Evolutionary conservation across 2,113 vertebrate species (phyloP).

Genomic region (Carettochelys insculpta): DNA sequence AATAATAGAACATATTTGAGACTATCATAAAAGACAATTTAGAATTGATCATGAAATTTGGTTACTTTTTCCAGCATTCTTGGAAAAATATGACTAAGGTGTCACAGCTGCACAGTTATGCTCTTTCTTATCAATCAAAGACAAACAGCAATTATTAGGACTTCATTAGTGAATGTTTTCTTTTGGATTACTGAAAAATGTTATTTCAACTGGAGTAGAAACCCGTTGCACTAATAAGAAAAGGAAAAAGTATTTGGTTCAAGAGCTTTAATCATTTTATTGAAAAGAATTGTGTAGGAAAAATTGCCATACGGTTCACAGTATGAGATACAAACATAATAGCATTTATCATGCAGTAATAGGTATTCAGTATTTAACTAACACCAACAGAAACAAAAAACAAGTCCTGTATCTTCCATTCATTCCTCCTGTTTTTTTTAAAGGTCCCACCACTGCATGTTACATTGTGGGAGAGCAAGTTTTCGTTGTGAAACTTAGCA

Average conservation of each 20-base stretch:
- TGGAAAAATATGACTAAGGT: background rate
- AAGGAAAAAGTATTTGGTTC: constrained; percentile 14
- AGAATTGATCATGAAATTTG: background rate
- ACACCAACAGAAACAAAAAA: background rate
- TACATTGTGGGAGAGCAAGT: background rate
- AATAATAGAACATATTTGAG: background rate
- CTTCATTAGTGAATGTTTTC: background rate
- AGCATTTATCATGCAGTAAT: constrained; percentile 22
- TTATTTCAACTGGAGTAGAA: background rate
- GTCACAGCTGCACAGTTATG: background rate
- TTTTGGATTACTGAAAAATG: constrained; percentile 4
- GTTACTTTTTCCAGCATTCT: background rate
- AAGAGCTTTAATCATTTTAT: constrained; percentile 15
- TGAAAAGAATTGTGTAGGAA: constrained; percentile 25
- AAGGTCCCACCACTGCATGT: background rate
- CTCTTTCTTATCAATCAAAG: constrained; percentile 3
- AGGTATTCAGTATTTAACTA: constrained; percentile 29
- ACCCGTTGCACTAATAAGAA: background rate
- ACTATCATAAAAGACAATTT: background rate
- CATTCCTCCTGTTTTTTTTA: background rate
- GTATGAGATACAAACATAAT: constrained; percentile 20
- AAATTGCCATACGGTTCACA: constrained; percentile 23
- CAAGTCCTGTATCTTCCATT: background rate
- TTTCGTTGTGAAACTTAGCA: background rate
- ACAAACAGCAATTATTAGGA: constrained; percentile 13